phyloP scores from a whole-genome alignment of 92 coral and sea anemone genomes.

The Hydrozoanthus gracilis region DNA sequence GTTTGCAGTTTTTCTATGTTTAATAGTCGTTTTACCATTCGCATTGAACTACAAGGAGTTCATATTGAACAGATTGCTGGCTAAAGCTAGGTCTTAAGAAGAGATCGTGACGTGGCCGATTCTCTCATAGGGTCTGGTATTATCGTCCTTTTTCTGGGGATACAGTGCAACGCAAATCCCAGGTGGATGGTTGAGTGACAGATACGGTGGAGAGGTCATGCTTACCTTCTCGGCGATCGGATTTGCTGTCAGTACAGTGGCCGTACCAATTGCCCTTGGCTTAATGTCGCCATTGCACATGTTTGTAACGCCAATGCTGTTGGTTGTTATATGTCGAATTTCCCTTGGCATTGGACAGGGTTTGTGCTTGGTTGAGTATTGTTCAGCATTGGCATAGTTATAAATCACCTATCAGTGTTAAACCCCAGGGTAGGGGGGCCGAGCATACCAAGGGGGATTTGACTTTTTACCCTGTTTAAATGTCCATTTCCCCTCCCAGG shows the following conservation, averaged over 20 bases:
- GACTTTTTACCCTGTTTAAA: too few relatives aligned
- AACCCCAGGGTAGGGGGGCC: too few relatives aligned
- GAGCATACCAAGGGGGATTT: too few relatives aligned
- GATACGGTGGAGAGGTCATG: constrained; percentile 66
- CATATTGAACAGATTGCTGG: background rate
- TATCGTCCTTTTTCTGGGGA: constrained; percentile 82
- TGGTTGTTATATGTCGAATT: constrained; percentile 58
- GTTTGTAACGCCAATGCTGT: constrained; percentile 54
- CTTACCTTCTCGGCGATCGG: constrained; percentile 63
- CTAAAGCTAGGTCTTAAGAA: too few relatives aligned
- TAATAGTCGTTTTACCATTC: background rate
- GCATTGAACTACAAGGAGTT: background rate
- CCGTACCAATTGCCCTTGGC: constrained; percentile 49
- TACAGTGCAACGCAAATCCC: constrained; percentile 72
- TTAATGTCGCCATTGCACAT: constrained; percentile 10
- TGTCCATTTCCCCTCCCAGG: too few relatives aligned
- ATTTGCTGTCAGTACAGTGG: constrained; percentile 65
- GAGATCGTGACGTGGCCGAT: background rate
- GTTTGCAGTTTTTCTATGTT: background rate
- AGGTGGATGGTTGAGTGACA: constrained; percentile 70
- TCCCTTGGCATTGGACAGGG: constrained; percentile 70
- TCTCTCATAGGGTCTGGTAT: constrained; percentile 56
- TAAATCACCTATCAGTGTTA: too few relatives aligned
- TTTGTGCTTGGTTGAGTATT: background rate
- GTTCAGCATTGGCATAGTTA: background rate